phyloP scores from a whole-genome alignment of 2,113 vertebrate genomes.

The Dinomys branickii region DNA sequence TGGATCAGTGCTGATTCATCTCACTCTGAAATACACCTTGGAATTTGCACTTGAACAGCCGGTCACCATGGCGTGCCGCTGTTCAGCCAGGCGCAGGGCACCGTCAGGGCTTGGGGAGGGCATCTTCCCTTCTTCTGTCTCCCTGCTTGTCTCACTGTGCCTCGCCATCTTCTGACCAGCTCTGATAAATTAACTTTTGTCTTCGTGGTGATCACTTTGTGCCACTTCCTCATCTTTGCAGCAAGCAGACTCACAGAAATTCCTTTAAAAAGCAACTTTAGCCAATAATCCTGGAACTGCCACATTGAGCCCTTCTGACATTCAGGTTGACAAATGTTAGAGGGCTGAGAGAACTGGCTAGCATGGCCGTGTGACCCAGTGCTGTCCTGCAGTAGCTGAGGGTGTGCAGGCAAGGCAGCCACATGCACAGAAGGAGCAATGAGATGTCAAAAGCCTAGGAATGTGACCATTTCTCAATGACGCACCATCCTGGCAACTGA shows the following conservation, averaged over 20 bases:
- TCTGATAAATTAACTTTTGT: neutral
- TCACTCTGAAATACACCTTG: neutral
- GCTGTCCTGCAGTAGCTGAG: neutral
- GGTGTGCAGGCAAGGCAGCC: neutral
- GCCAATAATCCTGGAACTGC: neutral
- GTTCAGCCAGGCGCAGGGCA: neutral
- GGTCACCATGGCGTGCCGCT: conserved; percentile 71
- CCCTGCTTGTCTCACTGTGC: accelerated
- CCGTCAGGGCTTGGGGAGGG: neutral
- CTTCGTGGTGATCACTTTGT: neutral
- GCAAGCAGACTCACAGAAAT: neutral
- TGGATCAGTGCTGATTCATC: accelerated
- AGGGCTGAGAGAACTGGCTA: neutral
- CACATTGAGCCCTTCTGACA: neutral
- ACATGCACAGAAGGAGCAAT: neutral
- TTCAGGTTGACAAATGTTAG: neutral
- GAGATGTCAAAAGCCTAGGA: neutral
- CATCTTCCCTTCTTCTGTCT: neutral
- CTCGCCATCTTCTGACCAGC: neutral
- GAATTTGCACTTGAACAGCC: conserved; percentile 68
- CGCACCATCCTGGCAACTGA: neutral
- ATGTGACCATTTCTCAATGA: neutral
- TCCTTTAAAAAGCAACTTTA: neutral
- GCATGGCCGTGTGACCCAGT: neutral
- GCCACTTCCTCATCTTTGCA: neutral